Evolutionary conservation across 1,140 invertebrate species (phyloP), one percentile per base, ranked within the genome.

Genomic region (Geopemphigus sp.): DNA sequence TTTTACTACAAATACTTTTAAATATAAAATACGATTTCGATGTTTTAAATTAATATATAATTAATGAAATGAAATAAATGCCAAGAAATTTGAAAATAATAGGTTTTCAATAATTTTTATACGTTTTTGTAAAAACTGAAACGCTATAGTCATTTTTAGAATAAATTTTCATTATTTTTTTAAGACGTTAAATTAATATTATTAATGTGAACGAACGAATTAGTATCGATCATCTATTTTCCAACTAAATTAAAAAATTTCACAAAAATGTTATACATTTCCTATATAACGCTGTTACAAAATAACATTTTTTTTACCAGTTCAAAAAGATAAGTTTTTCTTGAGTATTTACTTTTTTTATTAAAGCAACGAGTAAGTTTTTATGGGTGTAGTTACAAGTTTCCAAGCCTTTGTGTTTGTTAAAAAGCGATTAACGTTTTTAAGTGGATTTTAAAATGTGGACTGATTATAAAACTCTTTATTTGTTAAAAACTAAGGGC

Each of bases 351-450:
- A 19, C 2, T 1, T 39, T 64, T 32, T 63, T 39, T 10, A 2
- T 39, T 29, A 32, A 39, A 1, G n/a, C 19, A 39, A 39, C 12
- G 19, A 64, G 17, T 64, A 29, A 39, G 11, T 4, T 17, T 64
- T 64, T 39, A 64, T 39, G 29, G 29, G 24, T 64, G 32, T 39
- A 39, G 61, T 64, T n/a, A 39, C 19, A 19, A 6, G 32, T 39
- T n/a, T 39, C 4, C 19, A 64, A 12, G 61, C 17, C 29, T 39
- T 64, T 63, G 61, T 63, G 8, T 32, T 5, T 39, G 19, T 64
- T 64, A n/a, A 32, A 64, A 64, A 64, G 19, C 61, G n/a, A n/a
- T 66, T 22, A 66, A 66, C 32, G 19, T 66, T 66, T 66, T 66
- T 29, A 26, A 61, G 11, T 66, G 39, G n/a, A 66, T 45, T 45